Base-by-base conservation (phyloP, 2,797 vertebrate species). In the Hybognathus amarus region DNA sequence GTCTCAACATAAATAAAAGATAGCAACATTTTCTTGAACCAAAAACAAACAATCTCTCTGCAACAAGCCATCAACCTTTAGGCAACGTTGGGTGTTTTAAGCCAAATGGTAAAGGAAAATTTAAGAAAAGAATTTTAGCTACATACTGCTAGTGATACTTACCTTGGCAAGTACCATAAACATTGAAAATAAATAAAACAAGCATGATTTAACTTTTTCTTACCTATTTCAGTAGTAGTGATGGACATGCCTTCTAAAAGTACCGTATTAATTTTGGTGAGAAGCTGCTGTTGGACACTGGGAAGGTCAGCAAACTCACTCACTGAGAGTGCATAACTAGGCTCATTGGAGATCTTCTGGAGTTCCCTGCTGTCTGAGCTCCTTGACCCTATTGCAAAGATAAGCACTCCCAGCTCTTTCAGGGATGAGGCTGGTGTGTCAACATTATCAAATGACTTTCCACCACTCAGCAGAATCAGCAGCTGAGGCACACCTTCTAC, bases 391-490 rank as follows among this genome's bases (percentile, higher is more conserved):
- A 92, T 90, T 6, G 76, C 83, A 80, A 90, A 84, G 38, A 88
- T 84, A 40, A 84, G 83, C 15, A 93, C 80, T 36, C 75, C 84
- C 38, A 33, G 68, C 9, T 90, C 77, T 78, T 90, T 92, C 6
- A 93, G 80, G 17, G 89, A 74, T 82, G 88, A 77, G 13, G 83
- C 84, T 13, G 89, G 88, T 81, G 94, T 89, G 30, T 95, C 91
- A 80, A 22, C 88, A 88, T 93, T 92, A 76, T 94, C 93, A 0
- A 93, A 85, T 5, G 90, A 90, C 71, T 24, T 61, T 61, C 56
- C n/a, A 61, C 56, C 56, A 27, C 56, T 27, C 56, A 61, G 56
- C 69, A 71, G 85, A 79, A 38, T 70, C 75, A 50, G 69, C 87
- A 70, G 24, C 56, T 61, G 56, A 13, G 56, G n/a, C 56, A 61